A percentile compares a stretch with the other conserved stretches of the same genome.
Evolutionary conservation across 2,797 vertebrate species (phyloP).

Genomic region (Microtus californicus): DNA sequence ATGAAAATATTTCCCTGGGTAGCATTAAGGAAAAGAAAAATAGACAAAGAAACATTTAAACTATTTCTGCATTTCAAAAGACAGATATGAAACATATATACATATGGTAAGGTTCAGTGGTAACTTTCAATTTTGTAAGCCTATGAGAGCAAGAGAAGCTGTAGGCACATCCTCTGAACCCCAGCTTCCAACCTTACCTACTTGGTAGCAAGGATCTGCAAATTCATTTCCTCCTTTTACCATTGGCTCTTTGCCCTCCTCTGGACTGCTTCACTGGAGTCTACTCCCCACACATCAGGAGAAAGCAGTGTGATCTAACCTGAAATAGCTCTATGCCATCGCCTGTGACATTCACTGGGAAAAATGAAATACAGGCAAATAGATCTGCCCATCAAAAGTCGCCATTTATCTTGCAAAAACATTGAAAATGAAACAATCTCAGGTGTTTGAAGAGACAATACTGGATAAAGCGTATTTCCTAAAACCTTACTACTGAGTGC

Average conservation of each 20-base stretch:
- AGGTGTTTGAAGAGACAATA: conserved; percentile 85
- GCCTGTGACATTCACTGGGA: conserved; percentile 80
- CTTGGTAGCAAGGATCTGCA: conserved; percentile 88
- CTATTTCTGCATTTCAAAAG: conserved; percentile 92
- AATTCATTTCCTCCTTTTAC: conserved; percentile 89
- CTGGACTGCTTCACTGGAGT: conserved; percentile 89
- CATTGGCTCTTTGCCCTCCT: conserved; percentile 90
- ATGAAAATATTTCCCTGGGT: conserved; percentile 94
- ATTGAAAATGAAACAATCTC: conserved; percentile 81
- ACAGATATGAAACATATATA: conserved; percentile 95
- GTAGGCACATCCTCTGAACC: conserved; percentile 81
- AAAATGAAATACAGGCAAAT: conserved; percentile 87
- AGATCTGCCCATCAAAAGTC: conserved; percentile 85
- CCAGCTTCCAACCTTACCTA: conserved; percentile 88
- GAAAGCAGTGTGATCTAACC: conserved; percentile 82
- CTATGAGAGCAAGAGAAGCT: conserved; percentile 85
- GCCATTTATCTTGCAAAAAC: conserved; percentile 86
- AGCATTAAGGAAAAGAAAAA: conserved; percentile 91
- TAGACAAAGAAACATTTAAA: conserved; percentile 92
- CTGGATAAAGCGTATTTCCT: conserved; percentile 84
- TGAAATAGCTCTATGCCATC: conserved; percentile 73
- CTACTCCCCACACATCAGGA: conserved; percentile 87
- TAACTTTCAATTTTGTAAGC: conserved; percentile 88
- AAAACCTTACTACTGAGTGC: conserved; percentile 86
- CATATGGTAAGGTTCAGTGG: conserved; percentile 91